Percentiles rank a stretch among this genome's conserved stretches.
Conservation (phyloP, 1,140 invertebrate species). For the Orussus abietinus region DNA sequence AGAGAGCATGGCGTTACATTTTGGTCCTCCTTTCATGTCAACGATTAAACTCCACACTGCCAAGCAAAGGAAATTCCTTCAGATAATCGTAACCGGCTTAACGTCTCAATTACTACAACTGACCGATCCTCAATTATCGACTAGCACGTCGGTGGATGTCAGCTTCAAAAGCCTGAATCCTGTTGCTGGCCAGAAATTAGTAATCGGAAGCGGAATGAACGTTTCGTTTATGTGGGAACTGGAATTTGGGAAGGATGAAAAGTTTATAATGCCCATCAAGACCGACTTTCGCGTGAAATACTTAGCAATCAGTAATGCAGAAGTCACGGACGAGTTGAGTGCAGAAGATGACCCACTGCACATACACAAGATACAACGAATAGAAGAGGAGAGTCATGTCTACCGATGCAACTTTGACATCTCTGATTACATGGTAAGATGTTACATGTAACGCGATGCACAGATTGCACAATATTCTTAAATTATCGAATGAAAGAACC, state of each 20-base stretch:
- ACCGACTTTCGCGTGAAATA: conserved; percentile 69
- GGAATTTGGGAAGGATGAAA: conserved; percentile 58
- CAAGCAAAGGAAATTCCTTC: conserved; percentile 74
- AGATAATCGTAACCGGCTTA: conserved; percentile 70
- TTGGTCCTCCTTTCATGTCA: conserved; percentile 76
- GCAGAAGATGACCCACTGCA: conserved; percentile 47
- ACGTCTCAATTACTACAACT: conserved; percentile 59
- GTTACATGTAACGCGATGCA: neutral
- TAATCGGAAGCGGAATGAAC: conserved; percentile 64
- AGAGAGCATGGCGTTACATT: conserved; percentile 67
- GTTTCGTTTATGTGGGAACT: conserved; percentile 83
- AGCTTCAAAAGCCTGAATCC: conserved; percentile 66
- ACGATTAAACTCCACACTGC: conserved; percentile 78
- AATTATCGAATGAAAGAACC: no score
- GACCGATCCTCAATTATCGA: conserved; percentile 57
- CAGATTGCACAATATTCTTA: neutral
- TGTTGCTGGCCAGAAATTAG: conserved; percentile 54
- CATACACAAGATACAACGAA: conserved; percentile 40
- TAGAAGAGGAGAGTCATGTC: conserved; percentile 42
- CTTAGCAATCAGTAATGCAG: conserved; percentile 50
- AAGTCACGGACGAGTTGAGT: conserved; percentile 35
- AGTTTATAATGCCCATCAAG: conserved; percentile 59
- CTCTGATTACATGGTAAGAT: conserved; percentile 62
- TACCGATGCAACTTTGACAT: conserved; percentile 60
- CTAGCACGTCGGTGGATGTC: conserved; percentile 53